Percentiles rank a stretch among this genome's conserved stretches.
Conservation (phyloP, 1,140 invertebrate species). For the Neodiprion lecontei region DNA sequence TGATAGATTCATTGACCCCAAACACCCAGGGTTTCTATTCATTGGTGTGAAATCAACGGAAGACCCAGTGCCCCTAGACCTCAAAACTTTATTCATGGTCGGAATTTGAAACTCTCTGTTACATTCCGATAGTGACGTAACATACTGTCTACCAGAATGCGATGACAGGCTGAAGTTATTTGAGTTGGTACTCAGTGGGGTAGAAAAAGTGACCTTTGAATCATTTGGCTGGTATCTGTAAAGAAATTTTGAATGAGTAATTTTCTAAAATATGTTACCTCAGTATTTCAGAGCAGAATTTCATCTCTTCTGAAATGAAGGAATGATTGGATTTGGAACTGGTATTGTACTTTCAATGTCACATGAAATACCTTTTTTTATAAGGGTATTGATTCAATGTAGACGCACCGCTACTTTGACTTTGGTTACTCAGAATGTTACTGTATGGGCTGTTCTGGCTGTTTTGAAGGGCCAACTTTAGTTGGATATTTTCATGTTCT, state of each 20-base stretch:
- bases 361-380: too few species aligned
- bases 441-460: background rate
- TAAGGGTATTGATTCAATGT: too few species aligned
- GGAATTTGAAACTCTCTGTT: background rate
- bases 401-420: too few species aligned
- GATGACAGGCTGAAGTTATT: background rate
- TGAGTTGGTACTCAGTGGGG: background rate
- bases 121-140: background rate
- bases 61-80: background rate
- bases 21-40: background rate
- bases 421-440: too few species aligned
- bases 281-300: too few species aligned
- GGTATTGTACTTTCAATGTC: too few species aligned
- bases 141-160: background rate
- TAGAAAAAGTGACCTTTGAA: background rate
- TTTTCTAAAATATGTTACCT: background rate
- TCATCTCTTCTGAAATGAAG: too few species aligned
- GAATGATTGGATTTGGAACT: too few species aligned
- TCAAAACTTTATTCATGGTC: background rate
- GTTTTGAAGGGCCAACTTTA: background rate
- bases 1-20: background rate
- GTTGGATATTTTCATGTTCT: background rate
- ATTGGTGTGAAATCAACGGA: background rate
- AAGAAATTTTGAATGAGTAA: background rate
- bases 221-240: background rate